These are phyloP conservation scores for Ellobius talpinus DNA, from an alignment of 2,113 vertebrate genomes.

Conservation along the genomic window DNA sequence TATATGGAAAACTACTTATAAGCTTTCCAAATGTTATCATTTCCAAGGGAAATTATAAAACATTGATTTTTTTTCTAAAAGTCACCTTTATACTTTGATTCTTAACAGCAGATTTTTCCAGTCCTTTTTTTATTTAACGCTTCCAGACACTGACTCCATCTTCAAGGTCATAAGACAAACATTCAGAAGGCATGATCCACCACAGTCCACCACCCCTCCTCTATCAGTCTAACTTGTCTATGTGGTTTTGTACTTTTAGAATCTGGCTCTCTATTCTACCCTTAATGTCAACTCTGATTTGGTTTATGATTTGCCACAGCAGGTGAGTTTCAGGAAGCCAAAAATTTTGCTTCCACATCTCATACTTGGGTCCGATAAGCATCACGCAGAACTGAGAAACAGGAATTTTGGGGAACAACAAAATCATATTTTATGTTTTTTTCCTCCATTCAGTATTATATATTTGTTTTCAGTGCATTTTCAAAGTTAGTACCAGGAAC, in stretches of 20 bases:
- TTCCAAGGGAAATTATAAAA: not conserved
- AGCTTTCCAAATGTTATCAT: not conserved
- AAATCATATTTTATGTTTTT: not conserved
- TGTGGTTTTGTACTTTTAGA: not conserved
- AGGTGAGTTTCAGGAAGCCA: not conserved
- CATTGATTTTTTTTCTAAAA: not conserved
- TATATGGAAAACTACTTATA: constrained; percentile 32
- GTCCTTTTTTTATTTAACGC: not conserved
- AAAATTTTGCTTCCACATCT: not conserved
- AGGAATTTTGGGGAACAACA: not conserved
- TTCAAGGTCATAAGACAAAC: constrained; percentile 16
- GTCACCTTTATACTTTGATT: constrained; percentile 3
- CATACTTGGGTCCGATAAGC: not conserved
- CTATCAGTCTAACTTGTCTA: not conserved
- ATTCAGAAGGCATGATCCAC: not conserved
- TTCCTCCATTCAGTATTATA: not conserved
- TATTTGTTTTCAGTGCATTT: not conserved
- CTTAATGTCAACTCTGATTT: not conserved
- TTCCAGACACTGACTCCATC: not conserved
- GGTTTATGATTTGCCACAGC: not conserved
- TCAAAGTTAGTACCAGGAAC: not conserved
- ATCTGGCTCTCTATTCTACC: not conserved
- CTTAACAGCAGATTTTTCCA: not conserved
- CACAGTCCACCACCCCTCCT: not conserved
- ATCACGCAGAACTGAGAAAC: not conserved